Base-by-base conservation (phyloP, 37 sponge, comb jelly and placozoan species). In the Agelas oroides region DNA sequence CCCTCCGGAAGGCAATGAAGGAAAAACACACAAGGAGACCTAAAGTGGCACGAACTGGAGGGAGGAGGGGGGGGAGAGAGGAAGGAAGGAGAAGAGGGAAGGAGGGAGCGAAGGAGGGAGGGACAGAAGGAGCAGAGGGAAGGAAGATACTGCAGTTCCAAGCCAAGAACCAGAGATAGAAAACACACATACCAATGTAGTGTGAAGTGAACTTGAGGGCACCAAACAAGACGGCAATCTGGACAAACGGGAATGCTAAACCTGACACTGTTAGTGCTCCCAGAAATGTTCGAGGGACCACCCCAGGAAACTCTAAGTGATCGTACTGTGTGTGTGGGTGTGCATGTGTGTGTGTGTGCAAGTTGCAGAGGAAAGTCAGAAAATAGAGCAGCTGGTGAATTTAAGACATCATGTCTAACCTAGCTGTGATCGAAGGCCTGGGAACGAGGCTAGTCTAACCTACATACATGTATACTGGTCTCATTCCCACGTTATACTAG, bases 261-360 rank as follows among this genome's bases (percentile, higher is more conserved):
- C 30, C 65, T 46, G 93, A 53, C 25, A 97, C 55, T 5, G 63
- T 40, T 25, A 95, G 62, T 24, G 97, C 93, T n/a, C 97, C 97
- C 25, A 93, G 41, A 75, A 97, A 97, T 35, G 89, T 96, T 53
- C 96, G 70, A 36, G 96, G 96, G 54, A 98, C 96, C 24, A 96
- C 96, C 11, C 96, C 96, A 71, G 96, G 94, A 65, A 96, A 98
- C 75, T 91, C 97, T 38, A 80, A 55, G 70, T 97, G 96, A 54
- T 97, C 96, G 59, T 93, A 97, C 93, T 95, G 76, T 14, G 84
- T 1, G 28, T 11, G 46, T 3, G 8, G 46, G 46, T 3, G 46
- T 3, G n/a, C n/a, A n/a, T n/a, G n/a, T n/a, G n/a, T n/a, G n/a
- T n/a, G n/a, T n/a, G n/a, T n/a, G n/a, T n/a, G n/a, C n/a, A n/a